These are phyloP conservation scores for Petaurus breviceps DNA, from an alignment of 2,113 vertebrate species.

Conservation along the genomic window DNA sequence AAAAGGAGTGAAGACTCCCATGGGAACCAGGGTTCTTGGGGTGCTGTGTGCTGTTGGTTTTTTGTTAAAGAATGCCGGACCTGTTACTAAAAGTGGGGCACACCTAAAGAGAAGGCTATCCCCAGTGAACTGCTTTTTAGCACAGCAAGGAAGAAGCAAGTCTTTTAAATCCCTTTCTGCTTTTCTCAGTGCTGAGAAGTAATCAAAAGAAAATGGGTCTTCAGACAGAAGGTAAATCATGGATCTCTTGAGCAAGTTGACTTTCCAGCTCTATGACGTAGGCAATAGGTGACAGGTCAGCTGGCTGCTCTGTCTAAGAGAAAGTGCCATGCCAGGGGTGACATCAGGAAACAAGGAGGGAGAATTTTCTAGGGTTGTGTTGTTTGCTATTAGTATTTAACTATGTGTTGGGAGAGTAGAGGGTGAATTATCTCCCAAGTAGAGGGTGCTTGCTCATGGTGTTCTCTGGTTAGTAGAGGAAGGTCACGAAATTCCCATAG, in stretches of 20 bases:
- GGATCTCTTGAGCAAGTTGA: background rate
- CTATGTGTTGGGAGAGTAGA: background rate
- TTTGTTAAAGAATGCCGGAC: no score
- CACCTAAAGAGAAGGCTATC: no score
- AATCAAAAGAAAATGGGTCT: slow-evolving; percentile 15
- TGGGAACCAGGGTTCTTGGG: no score
- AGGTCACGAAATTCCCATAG: slow-evolving; percentile 18
- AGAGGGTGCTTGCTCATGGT: background rate
- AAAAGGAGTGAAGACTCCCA: no score
- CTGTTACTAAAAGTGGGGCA: no score
- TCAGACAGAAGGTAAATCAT: background rate
- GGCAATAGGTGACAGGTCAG: background rate
- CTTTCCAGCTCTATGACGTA: background rate
- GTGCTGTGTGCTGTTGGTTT: no score
- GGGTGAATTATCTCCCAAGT: background rate
- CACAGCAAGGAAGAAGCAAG: background rate
- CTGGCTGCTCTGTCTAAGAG: background rate
- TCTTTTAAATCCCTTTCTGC: slow-evolving; percentile 36
- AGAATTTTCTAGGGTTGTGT: background rate
- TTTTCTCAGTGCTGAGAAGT: slow-evolving; percentile 54
- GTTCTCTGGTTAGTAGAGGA: background rate
- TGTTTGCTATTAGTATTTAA: background rate
- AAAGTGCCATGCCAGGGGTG: background rate
- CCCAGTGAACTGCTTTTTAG: background rate
- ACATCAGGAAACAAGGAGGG: background rate